Evolutionary conservation across 2,888 invertebrate species (phyloP).

Genomic region (Acanthococcus lagerstroemiae): DNA sequence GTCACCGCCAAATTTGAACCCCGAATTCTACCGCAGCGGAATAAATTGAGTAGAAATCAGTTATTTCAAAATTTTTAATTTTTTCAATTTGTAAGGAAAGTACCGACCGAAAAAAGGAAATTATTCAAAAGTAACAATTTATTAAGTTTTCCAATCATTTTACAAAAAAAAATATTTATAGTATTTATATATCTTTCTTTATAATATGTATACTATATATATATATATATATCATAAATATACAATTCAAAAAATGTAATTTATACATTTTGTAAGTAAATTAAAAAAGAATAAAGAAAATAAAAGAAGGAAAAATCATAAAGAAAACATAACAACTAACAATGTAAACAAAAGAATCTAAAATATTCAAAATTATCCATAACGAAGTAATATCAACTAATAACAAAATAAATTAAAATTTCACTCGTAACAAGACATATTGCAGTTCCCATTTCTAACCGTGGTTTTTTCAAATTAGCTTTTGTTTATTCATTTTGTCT

Average conservation of each 20-base stretch:
- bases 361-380: conserved; percentile 4
- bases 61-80: no score
- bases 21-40: no score
- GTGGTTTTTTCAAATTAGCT: not conserved
- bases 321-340: conserved; percentile 20
- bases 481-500: no score
- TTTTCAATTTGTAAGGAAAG: no score
- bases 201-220: not conserved
- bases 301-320: not conserved
- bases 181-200: no score
- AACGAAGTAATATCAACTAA: conserved; percentile 7
- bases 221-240: conserved; percentile 16
- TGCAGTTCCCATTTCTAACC: not conserved
- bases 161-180: conserved; percentile 20
- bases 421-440: not conserved
- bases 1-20: no score
- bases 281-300: not conserved
- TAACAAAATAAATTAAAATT: conserved; percentile 23
- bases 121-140: conserved; percentile 25
- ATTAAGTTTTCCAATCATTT: conserved; percentile 25
- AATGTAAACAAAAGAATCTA: conserved; percentile 19
- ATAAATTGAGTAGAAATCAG: no score
- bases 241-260: conserved; percentile 7
- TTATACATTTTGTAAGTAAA: conserved; percentile 13
- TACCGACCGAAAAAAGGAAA: no score